These are phyloP conservation scores for Ahaetulla prasina DNA, from an alignment of 2,113 vertebrate genomes.

Conservation along the genomic window DNA sequence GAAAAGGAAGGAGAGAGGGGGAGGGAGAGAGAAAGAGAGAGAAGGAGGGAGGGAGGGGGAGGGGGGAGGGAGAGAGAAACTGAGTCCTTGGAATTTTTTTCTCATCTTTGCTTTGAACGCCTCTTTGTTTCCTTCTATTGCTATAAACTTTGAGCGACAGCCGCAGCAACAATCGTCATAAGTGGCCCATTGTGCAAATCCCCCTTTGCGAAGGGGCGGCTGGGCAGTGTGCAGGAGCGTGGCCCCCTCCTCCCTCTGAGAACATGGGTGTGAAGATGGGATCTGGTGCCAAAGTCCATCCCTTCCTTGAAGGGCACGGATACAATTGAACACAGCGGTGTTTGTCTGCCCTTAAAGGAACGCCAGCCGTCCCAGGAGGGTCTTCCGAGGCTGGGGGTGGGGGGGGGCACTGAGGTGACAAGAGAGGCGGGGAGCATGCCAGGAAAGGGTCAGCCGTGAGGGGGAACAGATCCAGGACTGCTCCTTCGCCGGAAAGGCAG, in stretches of 20 bases:
- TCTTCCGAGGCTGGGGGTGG: constrained; percentile 64
- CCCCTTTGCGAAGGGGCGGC: neutral
- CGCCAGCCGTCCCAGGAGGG: constrained; percentile 66
- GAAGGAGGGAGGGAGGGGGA: too few relatives aligned
- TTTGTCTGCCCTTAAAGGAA: constrained; percentile 72
- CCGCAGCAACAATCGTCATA: constrained; percentile 19
- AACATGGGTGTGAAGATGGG: constrained; percentile 79
- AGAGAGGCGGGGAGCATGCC: constrained; percentile 38
- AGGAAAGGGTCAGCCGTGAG: constrained; percentile 70
- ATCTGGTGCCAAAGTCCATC: constrained; percentile 73
- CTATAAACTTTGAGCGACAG: constrained; percentile 30
- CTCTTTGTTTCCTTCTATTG: constrained; percentile 72
- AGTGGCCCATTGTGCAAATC: neutral
- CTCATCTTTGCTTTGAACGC: constrained; percentile 68
- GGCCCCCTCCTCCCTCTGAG: constrained; percentile 59
- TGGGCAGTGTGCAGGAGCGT: neutral
- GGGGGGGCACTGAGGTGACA: constrained; percentile 71
- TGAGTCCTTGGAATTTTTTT: constrained; percentile 63
- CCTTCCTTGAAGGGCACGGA: constrained; percentile 76
- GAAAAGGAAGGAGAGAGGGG: constrained; percentile 73
- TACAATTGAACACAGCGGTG: constrained; percentile 61
- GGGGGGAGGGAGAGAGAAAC: constrained; percentile 64
- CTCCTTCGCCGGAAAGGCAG: constrained; percentile 74
- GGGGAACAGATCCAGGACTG: constrained; percentile 70
- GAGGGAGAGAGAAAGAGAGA: constrained; percentile 62